Base-by-base conservation (phyloP, 2,797 vertebrate genomes). In the Catharus ustulatus region DNA sequence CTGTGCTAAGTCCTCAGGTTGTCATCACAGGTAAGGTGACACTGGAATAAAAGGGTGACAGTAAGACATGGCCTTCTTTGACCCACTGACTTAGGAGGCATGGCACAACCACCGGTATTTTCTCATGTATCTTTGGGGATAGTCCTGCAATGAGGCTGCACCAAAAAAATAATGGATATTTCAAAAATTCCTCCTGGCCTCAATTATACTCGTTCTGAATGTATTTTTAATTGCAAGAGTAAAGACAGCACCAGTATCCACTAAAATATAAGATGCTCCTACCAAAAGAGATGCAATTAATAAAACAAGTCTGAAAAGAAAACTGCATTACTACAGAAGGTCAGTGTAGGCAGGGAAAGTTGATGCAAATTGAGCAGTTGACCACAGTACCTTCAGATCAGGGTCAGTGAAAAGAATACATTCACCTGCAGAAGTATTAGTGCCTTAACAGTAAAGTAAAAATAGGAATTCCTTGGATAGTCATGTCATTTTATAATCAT, bases 401-500 rank as follows among this genome's bases (percentile, higher is more conserved):
- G 73, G 19, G 16, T 15, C 55, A 83, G 51, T 8, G 17, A 32
- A 46, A 48, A 55, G 12, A 55, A 48, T 18, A 36, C 22, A 45
- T 27, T 62, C 18, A 45, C 22, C n/a, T 62, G n/a, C 46, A 61
- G 27, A 36, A 32, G 15, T 11, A 45, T 26, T 26, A 43, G 22
- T 61, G 32, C 22, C 11, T 45, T 52, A 71, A 62, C 27, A 36
- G 11, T 27, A 40, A 48, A 46, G 48, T 30, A 48, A 63, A 87
- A 73, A 27, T 0, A 6, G 8, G 19, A 84, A 46, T 22, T 17
- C 43, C 72, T 46, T 38, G 21, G 14, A 32, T 73, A 34, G 26
- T n/a, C 10, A 14, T 0, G 0, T 16, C 2, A 5, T 21, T 92
- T 93, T 48, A 29, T 8, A 42, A 64, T 26, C 18, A 2, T 2